A percentile compares a stretch with the other conserved stretches of the same genome.
Evolutionary conservation across 2,888 invertebrate genomes (phyloP).

Genomic region (Lasioglossum villosulum): DNA sequence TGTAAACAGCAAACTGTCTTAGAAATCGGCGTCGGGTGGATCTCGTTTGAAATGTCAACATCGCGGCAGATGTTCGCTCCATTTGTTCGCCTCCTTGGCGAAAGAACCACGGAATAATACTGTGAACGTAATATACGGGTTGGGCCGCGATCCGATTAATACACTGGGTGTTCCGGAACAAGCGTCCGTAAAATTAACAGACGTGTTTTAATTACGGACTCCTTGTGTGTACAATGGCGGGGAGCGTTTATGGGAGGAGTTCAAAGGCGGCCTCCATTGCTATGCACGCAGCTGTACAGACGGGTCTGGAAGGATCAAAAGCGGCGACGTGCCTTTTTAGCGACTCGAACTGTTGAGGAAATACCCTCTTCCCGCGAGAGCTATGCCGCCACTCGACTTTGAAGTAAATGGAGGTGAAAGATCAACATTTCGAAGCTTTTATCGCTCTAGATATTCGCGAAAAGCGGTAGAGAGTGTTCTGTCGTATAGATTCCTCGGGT

Average conservation of each 20-base stretch:
- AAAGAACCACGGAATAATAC: background rate
- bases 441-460: conserved; percentile 1
- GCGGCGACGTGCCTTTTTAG: conserved; percentile 7
- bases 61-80: conserved; percentile 5
- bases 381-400: background rate
- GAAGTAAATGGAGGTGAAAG: conserved; percentile 8
- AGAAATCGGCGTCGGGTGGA: background rate
- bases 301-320: conserved; percentile 7
- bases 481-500: background rate
- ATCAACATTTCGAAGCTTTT: conserved; percentile 16
- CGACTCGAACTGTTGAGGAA: conserved; percentile 15
- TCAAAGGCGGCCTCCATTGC: background rate
- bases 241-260: background rate
- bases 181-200: conserved; percentile 4
- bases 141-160: conserved; percentile 2
- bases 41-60: conserved; percentile 21
- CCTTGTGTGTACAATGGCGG: background rate
- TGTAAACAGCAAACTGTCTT: background rate
- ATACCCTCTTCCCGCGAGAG: conserved; percentile 3
- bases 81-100: background rate
- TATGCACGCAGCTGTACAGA: conserved; percentile 2
- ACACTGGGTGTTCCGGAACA: background rate
- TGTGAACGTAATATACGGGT: background rate
- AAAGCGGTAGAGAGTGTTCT: background rate
- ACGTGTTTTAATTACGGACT: conserved; percentile 5